Evolutionary conservation across 2,113 vertebrate genomes (phyloP).

Genomic region (Scartelaos histophorus): DNA sequence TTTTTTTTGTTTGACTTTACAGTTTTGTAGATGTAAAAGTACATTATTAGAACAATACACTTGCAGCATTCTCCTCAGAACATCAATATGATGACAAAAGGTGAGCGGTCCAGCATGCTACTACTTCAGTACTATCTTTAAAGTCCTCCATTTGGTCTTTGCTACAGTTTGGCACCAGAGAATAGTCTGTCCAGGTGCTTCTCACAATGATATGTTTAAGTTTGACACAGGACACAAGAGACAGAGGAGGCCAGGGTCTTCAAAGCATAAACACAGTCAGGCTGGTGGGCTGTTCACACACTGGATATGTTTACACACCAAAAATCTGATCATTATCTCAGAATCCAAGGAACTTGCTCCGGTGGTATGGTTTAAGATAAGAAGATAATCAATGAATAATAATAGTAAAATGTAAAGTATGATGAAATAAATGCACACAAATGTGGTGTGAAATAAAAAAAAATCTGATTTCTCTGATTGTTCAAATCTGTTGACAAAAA

Average conservation of each 20-base stretch:
- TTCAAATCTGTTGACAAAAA: too few species aligned
- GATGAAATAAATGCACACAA: too few species aligned
- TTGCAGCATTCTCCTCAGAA: constrained; percentile 40
- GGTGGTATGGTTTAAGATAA: too few species aligned
- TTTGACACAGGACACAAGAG: constrained; percentile 37
- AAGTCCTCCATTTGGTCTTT: constrained; percentile 20
- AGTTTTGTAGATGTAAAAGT: constrained; percentile 14
- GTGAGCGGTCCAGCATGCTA: constrained; percentile 48
- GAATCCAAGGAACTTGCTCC: too few species aligned
- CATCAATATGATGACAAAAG: constrained; percentile 58
- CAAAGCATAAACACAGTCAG: constrained; percentile 50
- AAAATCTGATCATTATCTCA: too few species aligned
- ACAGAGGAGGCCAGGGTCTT: constrained; percentile 46
- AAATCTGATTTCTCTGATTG: too few species aligned
- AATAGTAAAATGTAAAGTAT: too few species aligned
- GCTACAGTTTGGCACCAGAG: constrained; percentile 54
- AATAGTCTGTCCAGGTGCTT: constrained; percentile 49
- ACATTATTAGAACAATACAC: constrained; percentile 16
- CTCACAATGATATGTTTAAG: constrained; percentile 65
- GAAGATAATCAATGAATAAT: too few species aligned
- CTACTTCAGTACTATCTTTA: constrained; percentile 33
- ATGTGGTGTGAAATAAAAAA: too few species aligned
- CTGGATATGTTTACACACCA: background rate
- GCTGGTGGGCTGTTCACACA: background rate
- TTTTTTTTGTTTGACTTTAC: constrained; percentile 7